Base-by-base conservation (phyloP, 1,140 invertebrate genomes). In the Battus philenor region DNA sequence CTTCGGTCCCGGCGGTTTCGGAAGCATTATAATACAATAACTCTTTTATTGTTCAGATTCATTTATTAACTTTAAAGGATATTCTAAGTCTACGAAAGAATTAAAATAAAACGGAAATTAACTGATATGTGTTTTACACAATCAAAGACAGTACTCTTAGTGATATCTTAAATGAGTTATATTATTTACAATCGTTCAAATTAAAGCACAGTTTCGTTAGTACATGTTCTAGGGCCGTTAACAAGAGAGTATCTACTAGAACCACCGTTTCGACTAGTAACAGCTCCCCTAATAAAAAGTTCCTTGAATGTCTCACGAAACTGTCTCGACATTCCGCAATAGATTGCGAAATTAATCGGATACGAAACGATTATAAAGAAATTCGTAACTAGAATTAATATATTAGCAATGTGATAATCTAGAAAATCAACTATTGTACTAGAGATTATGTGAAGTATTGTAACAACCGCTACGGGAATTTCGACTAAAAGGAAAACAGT, bases 291-390 rank as follows among this genome's bases (percentile, higher is more conserved):
- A 3, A 94, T 88, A 61, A 98, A 97, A 2, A 98, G 87, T 60
- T 95, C 92, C 61, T 95, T 95, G 82, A 98, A 98, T 0, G 96
- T 98, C 74, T 97, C 95, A 17, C 96, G 87, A 71, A 98, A 98
- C 70, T 97, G 95, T 12, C 95, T 88, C 32, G 93, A 95, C 96
- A 98, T 98, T 2, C 95, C 95, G 73, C 96, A 98, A 73, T 98
- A 98, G 49, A 98, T 97, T 41, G 95, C 95, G 68, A 98, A 98
- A 81, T 98, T 97, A 44, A 97, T 92, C 0, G 96, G 96, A 78
- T 97, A 98, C 10, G 93, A 95, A 4, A 96, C 88, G 29, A 96
- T 93, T 51, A 98, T 95, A 75, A 95, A 94, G 82, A 98, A 95
- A 86, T 97, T 97, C 0, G 93, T 95, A 56, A 97, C 90, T 10